Base-by-base conservation (phyloP, 2,797 vertebrate species). In the Dipus sagitta region DNA sequence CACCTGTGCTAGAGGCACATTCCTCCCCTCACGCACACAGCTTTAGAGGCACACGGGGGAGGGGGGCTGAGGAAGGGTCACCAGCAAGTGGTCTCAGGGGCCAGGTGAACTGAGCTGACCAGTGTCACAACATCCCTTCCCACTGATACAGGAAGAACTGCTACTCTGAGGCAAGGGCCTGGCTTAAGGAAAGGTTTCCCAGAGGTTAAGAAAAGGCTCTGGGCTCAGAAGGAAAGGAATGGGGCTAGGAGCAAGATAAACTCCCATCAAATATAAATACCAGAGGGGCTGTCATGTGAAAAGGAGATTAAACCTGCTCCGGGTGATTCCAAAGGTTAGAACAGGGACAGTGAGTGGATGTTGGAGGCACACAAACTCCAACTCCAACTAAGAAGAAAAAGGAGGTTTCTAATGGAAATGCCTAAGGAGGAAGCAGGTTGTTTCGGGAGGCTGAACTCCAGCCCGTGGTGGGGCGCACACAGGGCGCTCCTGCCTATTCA, bases 281-380 rank as follows among this genome's bases (percentile, higher is more conserved):
- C 87, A 93, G 85, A 81, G 71, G 34, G 30, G 74, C 74, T 58
- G 15, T 74, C 93, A 60, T 8, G 78, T 90, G 88, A 80, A 95
- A 79, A 90, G 68, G 77, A 84, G 70, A 90, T 91, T 83, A 89
- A 85, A 70, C 47, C 42, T 23, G 24, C 52, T 67, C 72, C 76
- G 64, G 28, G 62, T 23, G 70, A 60, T 88, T 95, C 84, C 85
- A 62, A 79, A 81, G 21, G 65, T 74, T 32, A 84, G 21, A 86
- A 54, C 71, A 58, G 80, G 52, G 65, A 78, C 86, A 86, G n/a
- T 30, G 24, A 74, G 42, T 34, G 38, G 21, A 74, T 3, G 4
- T 65, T 71, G 38, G 89, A 88, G 32, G 70, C 60, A 90, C 64
- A 78, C 58, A 88, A 80, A 80, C 47, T 82, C 82, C 72, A 93